Conservation (phyloP, 2,113 vertebrate species). For the Oreochromis aureus region DNA sequence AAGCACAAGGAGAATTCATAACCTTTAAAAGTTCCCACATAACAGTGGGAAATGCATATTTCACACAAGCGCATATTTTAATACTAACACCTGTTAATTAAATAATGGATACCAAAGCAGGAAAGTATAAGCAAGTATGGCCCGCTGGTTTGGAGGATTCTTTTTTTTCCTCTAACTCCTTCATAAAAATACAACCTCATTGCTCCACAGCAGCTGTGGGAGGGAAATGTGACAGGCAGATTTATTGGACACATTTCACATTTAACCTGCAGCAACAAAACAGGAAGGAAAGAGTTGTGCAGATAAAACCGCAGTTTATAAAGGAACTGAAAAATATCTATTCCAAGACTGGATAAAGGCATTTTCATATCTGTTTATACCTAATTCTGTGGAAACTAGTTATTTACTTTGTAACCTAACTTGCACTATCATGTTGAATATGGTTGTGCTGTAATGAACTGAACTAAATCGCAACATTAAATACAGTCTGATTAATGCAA, state of each 20-base stretch:
- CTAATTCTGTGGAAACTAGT: background rate
- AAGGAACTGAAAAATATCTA: slow-evolving; percentile 2
- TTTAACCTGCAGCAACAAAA: slow-evolving; percentile 32
- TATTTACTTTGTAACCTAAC: background rate
- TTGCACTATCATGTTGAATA: background rate
- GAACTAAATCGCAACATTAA: background rate
- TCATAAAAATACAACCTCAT: slow-evolving; percentile 2
- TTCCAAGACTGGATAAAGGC: background rate
- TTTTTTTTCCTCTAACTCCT: background rate
- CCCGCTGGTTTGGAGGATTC: background rate
- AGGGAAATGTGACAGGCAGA: slow-evolving; percentile 45
- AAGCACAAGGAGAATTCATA: background rate
- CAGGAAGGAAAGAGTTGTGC: background rate
- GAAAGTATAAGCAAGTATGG: background rate
- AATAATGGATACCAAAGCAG: background rate
- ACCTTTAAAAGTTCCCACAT: background rate
- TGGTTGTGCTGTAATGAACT: background rate
- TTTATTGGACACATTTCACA: slow-evolving; percentile 40
- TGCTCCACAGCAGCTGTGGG: slow-evolving; percentile 27
- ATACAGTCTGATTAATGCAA: background rate
- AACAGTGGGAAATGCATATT: background rate
- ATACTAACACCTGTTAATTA: background rate
- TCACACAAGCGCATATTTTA: background rate
- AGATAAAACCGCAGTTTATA: background rate
- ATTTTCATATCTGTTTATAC: background rate